These are phyloP conservation scores for Heliocidaris erythrogramma DNA, from an alignment of 35 echinoderm and acorn worm genomes.

Conservation along the genomic window DNA sequence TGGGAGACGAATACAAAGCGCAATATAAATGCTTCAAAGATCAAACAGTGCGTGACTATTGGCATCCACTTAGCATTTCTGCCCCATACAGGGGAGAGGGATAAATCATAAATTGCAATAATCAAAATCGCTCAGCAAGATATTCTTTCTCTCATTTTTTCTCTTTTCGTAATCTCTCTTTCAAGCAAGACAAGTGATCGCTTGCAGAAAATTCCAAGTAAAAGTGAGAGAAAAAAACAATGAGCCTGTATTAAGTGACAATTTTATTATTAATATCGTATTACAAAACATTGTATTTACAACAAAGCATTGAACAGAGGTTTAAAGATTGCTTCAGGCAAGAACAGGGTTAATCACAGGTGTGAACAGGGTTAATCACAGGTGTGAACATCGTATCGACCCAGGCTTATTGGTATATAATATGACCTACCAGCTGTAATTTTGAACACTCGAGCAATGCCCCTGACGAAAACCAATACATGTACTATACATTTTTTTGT, in stretches of 20 bases:
- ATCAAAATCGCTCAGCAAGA: not conserved
- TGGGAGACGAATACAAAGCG: not conserved
- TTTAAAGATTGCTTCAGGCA: too few relatives aligned
- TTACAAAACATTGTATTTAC: too few relatives aligned
- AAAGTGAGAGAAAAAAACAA: not conserved
- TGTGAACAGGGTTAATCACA: too few relatives aligned
- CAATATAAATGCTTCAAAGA: not conserved
- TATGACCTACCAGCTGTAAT: too few relatives aligned
- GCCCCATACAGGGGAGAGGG: not conserved
- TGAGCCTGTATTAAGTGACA: not conserved
- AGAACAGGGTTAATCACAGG: too few relatives aligned
- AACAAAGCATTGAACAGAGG: too few relatives aligned
- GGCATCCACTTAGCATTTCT: not conserved
- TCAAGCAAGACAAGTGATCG: not conserved
- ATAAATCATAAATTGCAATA: conserved; percentile 8
- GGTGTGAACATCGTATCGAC: too few relatives aligned
- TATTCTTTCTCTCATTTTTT: not conserved
- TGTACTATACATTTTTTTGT: too few relatives aligned
- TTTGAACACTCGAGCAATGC: too few relatives aligned
- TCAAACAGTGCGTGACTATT: not conserved
- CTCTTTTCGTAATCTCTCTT: not conserved
- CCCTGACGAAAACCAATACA: too few relatives aligned
- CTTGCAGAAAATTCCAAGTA: not conserved
- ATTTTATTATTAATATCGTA: too few relatives aligned
- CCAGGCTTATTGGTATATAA: too few relatives aligned